These are phyloP conservation scores for Trichopria drosophilae DNA, from an alignment of 2,888 invertebrate species.

Conservation along the genomic window DNA sequence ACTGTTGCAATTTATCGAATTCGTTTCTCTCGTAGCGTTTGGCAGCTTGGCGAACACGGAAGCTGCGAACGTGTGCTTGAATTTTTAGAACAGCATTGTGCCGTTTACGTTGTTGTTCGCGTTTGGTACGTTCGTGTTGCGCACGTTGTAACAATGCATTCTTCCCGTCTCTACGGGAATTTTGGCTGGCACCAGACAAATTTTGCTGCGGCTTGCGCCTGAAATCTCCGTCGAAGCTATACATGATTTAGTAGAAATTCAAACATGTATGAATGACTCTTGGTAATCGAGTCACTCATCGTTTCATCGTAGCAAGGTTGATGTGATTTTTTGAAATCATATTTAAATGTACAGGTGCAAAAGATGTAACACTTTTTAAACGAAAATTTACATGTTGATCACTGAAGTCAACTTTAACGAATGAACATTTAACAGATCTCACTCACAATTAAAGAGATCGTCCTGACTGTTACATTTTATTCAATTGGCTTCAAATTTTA, in stretches of 20 bases:
- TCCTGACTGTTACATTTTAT: no score
- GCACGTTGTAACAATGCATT: constrained; percentile 78
- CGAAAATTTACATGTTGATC: no score
- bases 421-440: no score
- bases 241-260: constrained; percentile 54
- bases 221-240: constrained; percentile 88
- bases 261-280: background rate
- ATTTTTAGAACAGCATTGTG: constrained; percentile 78
- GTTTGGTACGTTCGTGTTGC: constrained; percentile 81
- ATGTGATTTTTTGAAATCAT: no score
- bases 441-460: no score
- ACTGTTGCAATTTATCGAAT: constrained; percentile 69
- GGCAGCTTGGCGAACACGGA: constrained; percentile 68
- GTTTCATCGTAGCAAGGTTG: no score
- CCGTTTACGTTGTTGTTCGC: constrained; percentile 78
- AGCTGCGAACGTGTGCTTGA: constrained; percentile 80
- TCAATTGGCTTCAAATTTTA: no score
- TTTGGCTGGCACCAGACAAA: constrained; percentile 85
- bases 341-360: no score
- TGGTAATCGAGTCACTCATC: no score
- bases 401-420: no score
- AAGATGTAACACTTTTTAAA: no score
- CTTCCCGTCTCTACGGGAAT: constrained; percentile 68
- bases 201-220: constrained; percentile 86
- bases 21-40: constrained; percentile 69